Evolutionary conservation across 1,140 invertebrate genomes (phyloP).

Genomic region (Himalopsyche phryganea): DNA sequence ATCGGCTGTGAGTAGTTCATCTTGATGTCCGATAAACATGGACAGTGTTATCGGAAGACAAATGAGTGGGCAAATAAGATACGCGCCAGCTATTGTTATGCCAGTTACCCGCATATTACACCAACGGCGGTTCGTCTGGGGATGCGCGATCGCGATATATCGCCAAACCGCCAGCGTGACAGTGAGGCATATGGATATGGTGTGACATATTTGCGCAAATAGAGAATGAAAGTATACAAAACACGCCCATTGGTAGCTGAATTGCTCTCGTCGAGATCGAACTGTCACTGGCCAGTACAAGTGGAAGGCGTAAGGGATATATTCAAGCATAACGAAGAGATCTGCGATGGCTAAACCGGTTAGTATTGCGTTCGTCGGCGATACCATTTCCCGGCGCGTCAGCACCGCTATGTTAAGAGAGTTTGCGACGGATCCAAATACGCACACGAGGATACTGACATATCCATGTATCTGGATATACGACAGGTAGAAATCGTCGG

Average conservation of each 20-base stretch:
- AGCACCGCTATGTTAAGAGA: conserved; percentile 92
- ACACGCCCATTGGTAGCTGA: conserved; percentile 73
- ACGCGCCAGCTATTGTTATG: conserved; percentile 73
- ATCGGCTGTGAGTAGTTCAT: conserved; percentile 46
- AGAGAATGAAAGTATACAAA: conserved; percentile 82
- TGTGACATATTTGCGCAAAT: conserved; percentile 83
- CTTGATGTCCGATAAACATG: conserved; percentile 54
- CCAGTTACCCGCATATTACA: conserved; percentile 71
- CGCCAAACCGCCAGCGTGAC: conserved; percentile 90
- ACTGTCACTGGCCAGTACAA: conserved; percentile 65
- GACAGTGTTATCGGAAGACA: conserved; percentile 82
- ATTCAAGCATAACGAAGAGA: conserved; percentile 88
- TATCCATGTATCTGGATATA: conserved; percentile 52
- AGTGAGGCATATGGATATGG: conserved; percentile 89
- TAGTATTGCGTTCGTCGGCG: conserved; percentile 78
- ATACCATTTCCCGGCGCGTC: conserved; percentile 82
- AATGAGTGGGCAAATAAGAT: conserved; percentile 76
- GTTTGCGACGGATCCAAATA: conserved; percentile 90
- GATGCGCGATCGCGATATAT: conserved; percentile 82
- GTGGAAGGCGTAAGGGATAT: conserved; percentile 85
- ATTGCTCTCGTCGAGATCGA: conserved; percentile 55
- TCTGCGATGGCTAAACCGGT: conserved; percentile 90
- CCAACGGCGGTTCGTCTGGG: conserved; percentile 72
- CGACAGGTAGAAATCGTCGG: conserved; percentile 46
- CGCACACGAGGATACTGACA: conserved; percentile 67